A percentile compares a stretch with the other conserved stretches of the same genome.
Conservation (phyloP, 2,113 vertebrate species). For the Typhlomys cinereus region DNA sequence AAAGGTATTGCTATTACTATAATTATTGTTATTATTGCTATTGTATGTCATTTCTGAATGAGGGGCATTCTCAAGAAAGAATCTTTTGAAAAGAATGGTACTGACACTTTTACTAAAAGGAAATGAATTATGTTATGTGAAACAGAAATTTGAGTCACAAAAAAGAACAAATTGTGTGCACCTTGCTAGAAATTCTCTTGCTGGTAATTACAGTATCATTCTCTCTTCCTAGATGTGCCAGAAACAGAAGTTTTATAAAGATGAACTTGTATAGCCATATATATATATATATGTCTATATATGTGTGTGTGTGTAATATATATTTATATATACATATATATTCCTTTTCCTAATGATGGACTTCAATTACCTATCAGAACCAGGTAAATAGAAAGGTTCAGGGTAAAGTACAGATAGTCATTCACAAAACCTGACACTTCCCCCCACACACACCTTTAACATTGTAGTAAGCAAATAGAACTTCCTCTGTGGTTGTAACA, state of each 20-base stretch:
- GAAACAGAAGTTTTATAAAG: constrained; percentile 35
- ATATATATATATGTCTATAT: too few relatives aligned
- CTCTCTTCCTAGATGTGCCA: constrained; percentile 22
- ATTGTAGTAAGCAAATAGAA: background rate
- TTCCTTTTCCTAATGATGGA: background rate
- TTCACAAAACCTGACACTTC: background rate
- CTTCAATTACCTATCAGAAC: background rate
- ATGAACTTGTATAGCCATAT: background rate
- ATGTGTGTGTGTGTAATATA: too few relatives aligned
- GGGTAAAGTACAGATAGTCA: background rate
- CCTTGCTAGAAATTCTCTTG: constrained; percentile 57
- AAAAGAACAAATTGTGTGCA: constrained; percentile 66
- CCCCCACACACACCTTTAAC: background rate
- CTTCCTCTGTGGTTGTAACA: background rate
- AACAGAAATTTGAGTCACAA: constrained; percentile 66
- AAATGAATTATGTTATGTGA: constrained; percentile 72
- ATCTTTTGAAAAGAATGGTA: constrained; percentile 75
- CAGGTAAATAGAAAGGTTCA: constrained; percentile 16
- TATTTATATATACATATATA: too few relatives aligned
- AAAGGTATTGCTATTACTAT: constrained; percentile 71
- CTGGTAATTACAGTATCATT: constrained; percentile 69
- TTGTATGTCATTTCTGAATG: constrained; percentile 72
- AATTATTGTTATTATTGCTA: constrained; percentile 78
- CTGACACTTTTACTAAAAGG: constrained; percentile 71
- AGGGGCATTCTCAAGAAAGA: constrained; percentile 68